A percentile compares a stretch with the other conserved stretches of the same genome.
Evolutionary conservation across 1,140 invertebrate genomes (phyloP).

Genomic region (Metopolophium dirhodum): DNA sequence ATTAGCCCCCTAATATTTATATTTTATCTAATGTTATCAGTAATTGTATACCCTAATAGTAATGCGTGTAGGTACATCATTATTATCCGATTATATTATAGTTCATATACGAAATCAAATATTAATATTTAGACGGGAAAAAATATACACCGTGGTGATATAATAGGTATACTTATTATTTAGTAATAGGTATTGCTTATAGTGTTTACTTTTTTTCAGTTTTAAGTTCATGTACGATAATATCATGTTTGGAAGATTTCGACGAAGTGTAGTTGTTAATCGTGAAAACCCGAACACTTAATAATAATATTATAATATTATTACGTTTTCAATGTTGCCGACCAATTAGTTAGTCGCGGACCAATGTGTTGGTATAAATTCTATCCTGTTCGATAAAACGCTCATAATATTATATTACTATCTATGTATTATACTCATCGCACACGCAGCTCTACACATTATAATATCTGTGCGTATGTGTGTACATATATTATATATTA

Average conservation of each 20-base stretch:
- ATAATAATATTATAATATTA: slow-evolving; percentile 3
- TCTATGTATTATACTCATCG: neutral
- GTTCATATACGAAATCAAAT: no score
- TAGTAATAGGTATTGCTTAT: neutral
- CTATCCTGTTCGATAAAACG: neutral
- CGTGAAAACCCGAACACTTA: slow-evolving; percentile 23
- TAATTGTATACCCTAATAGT: no score
- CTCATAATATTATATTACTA: neutral
- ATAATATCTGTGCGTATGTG: neutral
- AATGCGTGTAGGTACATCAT: no score
- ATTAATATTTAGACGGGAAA: neutral
- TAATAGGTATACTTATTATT: no score
- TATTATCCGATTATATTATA: no score
- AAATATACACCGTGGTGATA: neutral
- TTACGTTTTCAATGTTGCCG: slow-evolving; percentile 12
- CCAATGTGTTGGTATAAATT: neutral
- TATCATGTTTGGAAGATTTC: neutral
- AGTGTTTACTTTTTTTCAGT: neutral
- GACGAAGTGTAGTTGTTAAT: neutral
- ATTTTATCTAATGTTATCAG: no score
- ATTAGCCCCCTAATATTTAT: no score
- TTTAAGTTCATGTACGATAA: neutral
- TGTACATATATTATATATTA: slow-evolving; percentile 35
- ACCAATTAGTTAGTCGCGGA: neutral
- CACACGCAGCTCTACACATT: slow-evolving; percentile 14